phyloP scores from a whole-genome alignment of 2,797 vertebrate species.

The Luscinia megarhynchos region DNA sequence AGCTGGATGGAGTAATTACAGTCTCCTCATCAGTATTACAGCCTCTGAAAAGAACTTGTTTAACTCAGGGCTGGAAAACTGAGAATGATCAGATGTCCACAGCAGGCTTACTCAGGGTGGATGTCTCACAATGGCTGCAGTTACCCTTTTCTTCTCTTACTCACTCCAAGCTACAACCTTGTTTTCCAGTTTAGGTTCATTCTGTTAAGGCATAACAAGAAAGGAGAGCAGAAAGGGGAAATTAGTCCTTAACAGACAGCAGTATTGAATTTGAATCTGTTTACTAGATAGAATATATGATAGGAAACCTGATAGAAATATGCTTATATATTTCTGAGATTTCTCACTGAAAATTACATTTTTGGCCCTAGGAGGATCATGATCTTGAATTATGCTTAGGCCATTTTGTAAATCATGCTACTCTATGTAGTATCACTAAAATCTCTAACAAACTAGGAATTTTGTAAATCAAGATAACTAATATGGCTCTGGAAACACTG shows the following conservation, averaged over 20 bases:
- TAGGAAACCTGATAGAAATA: neutral
- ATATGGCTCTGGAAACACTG: neutral
- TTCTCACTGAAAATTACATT: neutral
- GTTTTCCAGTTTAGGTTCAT: neutral
- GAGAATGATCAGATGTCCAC: too few relatives aligned
- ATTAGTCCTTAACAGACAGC: neutral
- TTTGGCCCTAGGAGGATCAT: neutral
- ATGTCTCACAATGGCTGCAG: rapidly evolving
- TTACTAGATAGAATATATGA: neutral
- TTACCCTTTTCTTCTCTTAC: neutral
- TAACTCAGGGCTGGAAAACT: neutral
- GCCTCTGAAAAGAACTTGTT: neutral
- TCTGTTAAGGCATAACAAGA: neutral
- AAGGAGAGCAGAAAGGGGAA: neutral
- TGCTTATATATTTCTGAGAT: neutral
- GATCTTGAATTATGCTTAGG: neutral
- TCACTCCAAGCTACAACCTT: rapidly evolving
- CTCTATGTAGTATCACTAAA: neutral
- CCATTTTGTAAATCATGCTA: neutral
- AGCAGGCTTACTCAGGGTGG: neutral
- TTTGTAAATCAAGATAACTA: neutral
- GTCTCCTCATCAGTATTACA: neutral
- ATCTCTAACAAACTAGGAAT: neutral
- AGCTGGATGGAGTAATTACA: neutral
- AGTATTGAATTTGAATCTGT: neutral